Base-by-base conservation (phyloP, 2,888 invertebrate species). In the Anthrax anthrax region DNA sequence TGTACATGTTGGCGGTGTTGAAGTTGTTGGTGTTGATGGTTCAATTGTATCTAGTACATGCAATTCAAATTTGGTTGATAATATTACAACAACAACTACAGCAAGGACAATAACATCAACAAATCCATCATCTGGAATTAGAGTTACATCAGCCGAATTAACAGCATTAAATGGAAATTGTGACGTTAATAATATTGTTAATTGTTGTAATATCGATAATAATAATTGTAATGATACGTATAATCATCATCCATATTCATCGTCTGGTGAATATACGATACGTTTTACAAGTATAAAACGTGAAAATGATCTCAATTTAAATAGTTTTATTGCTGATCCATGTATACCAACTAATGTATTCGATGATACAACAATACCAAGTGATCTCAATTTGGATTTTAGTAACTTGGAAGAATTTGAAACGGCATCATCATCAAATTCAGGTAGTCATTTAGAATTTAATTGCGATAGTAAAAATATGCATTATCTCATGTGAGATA, bases 391-490 rank as follows among this genome's bases (percentile, higher is more conserved):
- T 44, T 29, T 50, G 41, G 47, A 47, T 41, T 48, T 46, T 32
- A 47, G 39, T 43, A 44, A 47, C 46, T 46, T 49, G 32, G 43
- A 47, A 37, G 47, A 50, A 23, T 46, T 47, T 41, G 50, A 52
- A 42, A 49, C 50, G 17, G 40, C 49, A 17, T 49, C 51, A 17
- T 49, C 51, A 36, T 50, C 52, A 36, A 52, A 51, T 47, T 52
- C 54, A 42, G 52, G 52, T 49, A 53, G 52, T 48, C 54, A 54
- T 47, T 51, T 54, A 49, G 49, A 51, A 48, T 53, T 53, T 47
- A 43, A 47, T 43, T 51, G 51, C 48, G 49, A 47, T 49, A 49
- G 46, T 43, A 47, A 50, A 47, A 48, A 44, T 48, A 36, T 50
- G 44, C 47, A 50, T 42, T 47, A 44, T 47, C 42, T 47, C 32